Conservation (phyloP, 2,797 vertebrate genomes). For the Cossypha polioptera region DNA sequence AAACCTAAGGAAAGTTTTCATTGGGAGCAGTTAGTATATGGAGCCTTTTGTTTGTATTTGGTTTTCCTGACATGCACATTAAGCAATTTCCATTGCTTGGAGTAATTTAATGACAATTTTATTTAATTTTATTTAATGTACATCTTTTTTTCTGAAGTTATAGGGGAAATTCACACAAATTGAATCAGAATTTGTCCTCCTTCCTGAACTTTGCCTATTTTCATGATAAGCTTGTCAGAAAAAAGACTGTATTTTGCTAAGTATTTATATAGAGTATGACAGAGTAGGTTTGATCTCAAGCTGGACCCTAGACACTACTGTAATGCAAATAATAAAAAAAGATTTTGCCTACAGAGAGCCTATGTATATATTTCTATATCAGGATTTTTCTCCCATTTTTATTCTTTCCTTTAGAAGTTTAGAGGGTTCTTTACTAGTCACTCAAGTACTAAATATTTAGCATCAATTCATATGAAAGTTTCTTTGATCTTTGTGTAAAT, state of each 20-base stretch:
- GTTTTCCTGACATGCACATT: background rate
- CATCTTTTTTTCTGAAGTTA: background rate
- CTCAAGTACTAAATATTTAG: slow-evolving; percentile 52
- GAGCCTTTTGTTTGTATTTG: background rate
- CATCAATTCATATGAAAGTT: slow-evolving; percentile 61
- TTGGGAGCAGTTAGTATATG: background rate
- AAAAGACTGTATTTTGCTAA: background rate
- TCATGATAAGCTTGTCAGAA: background rate
- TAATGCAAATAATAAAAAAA: background rate
- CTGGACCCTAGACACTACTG: background rate
- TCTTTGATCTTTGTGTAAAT: slow-evolving; percentile 77
- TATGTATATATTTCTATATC: background rate
- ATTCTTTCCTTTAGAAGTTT: slow-evolving; percentile 35
- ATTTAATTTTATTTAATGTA: background rate
- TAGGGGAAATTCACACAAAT: background rate
- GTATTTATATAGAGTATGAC: background rate
- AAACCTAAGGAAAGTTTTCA: background rate
- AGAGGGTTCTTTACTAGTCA: slow-evolving; percentile 59
- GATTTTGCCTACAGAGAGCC: background rate
- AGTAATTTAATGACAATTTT: background rate
- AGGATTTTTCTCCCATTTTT: background rate
- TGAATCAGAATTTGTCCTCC: background rate
- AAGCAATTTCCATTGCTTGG: background rate
- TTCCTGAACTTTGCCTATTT: background rate
- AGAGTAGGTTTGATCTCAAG: background rate